Evolutionary conservation across 1,140 invertebrate genomes (phyloP).

Genomic region (Calosoma granatense): DNA sequence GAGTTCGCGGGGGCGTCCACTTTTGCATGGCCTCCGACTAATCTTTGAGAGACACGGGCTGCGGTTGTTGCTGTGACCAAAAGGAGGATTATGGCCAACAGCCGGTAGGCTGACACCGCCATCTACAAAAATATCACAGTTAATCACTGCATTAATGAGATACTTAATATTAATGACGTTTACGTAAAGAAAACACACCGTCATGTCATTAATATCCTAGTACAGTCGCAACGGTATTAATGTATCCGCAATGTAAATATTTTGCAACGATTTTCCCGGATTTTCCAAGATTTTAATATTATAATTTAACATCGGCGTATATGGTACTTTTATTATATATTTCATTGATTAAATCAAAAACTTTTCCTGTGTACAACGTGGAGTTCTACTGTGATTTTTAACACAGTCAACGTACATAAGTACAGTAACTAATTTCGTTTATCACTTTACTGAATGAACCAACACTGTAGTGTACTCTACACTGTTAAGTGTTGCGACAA

Average conservation of each 20-base stretch:
- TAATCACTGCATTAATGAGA: too few relatives aligned
- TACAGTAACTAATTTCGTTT: background rate
- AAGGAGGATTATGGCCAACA: background rate
- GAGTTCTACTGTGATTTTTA: background rate
- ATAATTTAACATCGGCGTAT: too few relatives aligned
- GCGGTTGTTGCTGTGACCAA: background rate
- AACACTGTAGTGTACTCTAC: background rate
- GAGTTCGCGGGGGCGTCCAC: background rate
- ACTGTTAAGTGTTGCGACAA: background rate
- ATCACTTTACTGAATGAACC: constrained; percentile 3
- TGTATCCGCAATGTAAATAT: too few relatives aligned
- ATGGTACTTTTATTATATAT: too few relatives aligned
- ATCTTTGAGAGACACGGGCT: background rate
- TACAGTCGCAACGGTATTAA: too few relatives aligned
- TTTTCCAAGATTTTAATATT: too few relatives aligned
- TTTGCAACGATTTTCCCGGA: too few relatives aligned
- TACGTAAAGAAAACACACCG: too few relatives aligned
- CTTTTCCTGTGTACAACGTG: too few relatives aligned
- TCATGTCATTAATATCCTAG: too few relatives aligned
- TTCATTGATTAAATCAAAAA: too few relatives aligned
- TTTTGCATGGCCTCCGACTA: background rate
- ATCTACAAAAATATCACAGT: background rate
- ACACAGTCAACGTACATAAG: background rate
- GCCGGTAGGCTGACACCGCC: background rate
- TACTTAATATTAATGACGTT: too few relatives aligned